Conservation (phyloP, 2,888 invertebrate species). For the Plusia festucae region DNA sequence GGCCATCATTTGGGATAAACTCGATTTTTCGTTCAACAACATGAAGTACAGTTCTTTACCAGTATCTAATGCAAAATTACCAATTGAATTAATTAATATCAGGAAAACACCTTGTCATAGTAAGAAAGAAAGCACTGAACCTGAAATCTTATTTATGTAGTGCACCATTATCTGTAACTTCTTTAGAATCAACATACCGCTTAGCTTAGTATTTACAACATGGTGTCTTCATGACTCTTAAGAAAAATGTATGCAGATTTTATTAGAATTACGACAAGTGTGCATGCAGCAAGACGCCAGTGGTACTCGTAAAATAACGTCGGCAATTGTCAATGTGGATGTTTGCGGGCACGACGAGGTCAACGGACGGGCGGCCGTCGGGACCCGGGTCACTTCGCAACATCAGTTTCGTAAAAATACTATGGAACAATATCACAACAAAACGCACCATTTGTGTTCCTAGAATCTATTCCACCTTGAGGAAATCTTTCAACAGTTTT, state of each 20-base stretch:
- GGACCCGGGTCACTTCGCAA: conserved; percentile 65
- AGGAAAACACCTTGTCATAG: too few species aligned
- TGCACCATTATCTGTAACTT: conserved; percentile 3
- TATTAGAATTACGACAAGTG: conserved; percentile 26
- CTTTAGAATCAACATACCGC: neutral
- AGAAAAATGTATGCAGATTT: conserved; percentile 39
- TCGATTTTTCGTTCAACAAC: neutral
- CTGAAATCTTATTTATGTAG: neutral
- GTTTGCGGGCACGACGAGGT: conserved; percentile 70
- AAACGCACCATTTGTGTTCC: conserved; percentile 42
- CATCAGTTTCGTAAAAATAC: conserved; percentile 54
- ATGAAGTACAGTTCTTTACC: neutral
- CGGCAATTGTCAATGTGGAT: conserved; percentile 68
- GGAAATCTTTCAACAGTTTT: conserved; percentile 43
- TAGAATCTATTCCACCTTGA: conserved; percentile 33
- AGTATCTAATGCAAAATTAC: too few species aligned
- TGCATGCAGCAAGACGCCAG: conserved; percentile 26
- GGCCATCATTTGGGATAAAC: neutral
- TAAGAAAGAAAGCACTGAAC: too few species aligned
- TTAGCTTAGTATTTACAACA: conserved; percentile 13
- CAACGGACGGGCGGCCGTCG: conserved; percentile 78
- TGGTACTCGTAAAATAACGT: conserved; percentile 61
- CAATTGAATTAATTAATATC: too few species aligned
- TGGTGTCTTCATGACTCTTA: conserved; percentile 17
- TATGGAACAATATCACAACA: conserved; percentile 53